Conservation (phyloP, 2,888 invertebrate species). For the Agrochola lychnidis region DNA sequence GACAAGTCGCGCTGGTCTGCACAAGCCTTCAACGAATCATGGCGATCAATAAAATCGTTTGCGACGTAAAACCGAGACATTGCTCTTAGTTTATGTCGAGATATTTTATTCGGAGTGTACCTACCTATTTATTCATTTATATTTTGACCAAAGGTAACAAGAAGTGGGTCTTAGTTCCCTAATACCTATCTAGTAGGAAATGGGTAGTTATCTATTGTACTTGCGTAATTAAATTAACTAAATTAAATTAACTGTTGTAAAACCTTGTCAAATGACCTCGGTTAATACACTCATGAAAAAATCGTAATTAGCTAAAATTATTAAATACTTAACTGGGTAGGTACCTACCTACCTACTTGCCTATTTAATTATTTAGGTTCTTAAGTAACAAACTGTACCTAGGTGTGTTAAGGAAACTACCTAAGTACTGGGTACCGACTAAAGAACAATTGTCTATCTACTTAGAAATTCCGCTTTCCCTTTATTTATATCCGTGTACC, state of each 20-base stretch:
- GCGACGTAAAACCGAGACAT: slow-evolving; percentile 38
- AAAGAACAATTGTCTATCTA: background rate
- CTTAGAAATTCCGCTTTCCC: background rate
- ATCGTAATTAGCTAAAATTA: background rate
- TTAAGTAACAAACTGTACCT: background rate
- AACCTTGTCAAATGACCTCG: slow-evolving; percentile 7
- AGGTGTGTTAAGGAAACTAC: background rate
- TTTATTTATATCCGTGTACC: background rate
- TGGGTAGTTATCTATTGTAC: background rate
- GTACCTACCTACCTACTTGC: background rate
- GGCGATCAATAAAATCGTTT: slow-evolving; percentile 55
- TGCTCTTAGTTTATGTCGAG: background rate
- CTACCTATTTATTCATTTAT: background rate
- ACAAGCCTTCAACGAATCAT: slow-evolving; percentile 64
- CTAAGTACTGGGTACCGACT: too few relatives aligned
- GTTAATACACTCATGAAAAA: background rate
- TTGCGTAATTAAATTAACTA: background rate
- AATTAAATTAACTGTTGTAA: slow-evolving; percentile 1
- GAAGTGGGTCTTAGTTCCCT: background rate
- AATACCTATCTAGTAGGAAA: background rate
- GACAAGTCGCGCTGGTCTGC: too few relatives aligned
- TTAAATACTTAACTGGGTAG: background rate
- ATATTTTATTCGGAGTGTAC: background rate
- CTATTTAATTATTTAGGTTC: too few relatives aligned
- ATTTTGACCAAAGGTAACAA: background rate